Evolutionary conservation across 2,888 invertebrate genomes (phyloP).

Genomic region (Heliconius aoede): DNA sequence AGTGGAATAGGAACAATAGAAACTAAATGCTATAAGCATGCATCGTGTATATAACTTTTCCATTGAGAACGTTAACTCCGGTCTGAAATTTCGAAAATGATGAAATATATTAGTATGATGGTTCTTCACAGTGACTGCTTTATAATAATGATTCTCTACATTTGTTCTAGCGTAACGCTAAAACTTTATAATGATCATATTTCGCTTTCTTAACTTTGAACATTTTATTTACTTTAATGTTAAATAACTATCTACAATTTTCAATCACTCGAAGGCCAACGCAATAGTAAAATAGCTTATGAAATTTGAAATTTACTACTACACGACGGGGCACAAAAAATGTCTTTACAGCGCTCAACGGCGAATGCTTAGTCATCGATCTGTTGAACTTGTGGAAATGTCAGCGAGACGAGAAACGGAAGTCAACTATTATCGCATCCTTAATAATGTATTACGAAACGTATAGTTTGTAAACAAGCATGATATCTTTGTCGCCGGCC

Average conservation of each 20-base stretch:
- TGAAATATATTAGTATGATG: conserved; percentile 14
- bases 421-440: conserved; percentile 33
- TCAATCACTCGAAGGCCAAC: background rate
- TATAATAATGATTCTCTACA: background rate
- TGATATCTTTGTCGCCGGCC: background rate
- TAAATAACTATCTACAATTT: background rate
- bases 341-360: conserved; percentile 10
- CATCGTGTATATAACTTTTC: conserved; percentile 24
- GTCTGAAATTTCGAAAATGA: conserved; percentile 14
- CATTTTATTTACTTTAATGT: background rate
- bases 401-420: conserved; percentile 36
- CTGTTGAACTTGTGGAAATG: conserved; percentile 28
- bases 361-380: conserved; percentile 11
- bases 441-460: conserved; percentile 22
- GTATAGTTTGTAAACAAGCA: conserved; percentile 4
- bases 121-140: background rate
- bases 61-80: conserved; percentile 23
- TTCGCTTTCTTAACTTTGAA: background rate
- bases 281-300: background rate
- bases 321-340: background rate
- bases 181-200: conserved; percentile 10
- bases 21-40: conserved; percentile 25
- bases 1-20: conserved; percentile 21
- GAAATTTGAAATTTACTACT: background rate
- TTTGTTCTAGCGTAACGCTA: background rate